These are phyloP conservation scores for Lithophane leautieri DNA, from an alignment of 2,888 invertebrate species.

Conservation along the genomic window DNA sequence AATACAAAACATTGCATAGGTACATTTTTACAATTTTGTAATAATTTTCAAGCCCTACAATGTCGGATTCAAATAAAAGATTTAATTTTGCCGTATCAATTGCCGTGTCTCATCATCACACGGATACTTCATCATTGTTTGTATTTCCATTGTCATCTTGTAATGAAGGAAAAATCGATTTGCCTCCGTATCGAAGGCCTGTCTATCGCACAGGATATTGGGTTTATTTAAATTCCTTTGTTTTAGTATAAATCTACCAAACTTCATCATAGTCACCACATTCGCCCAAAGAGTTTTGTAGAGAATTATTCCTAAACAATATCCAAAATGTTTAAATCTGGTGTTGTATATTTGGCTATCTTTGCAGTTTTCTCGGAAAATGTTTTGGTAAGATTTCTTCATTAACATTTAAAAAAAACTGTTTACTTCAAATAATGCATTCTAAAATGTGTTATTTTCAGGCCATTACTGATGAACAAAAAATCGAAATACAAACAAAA, in stretches of 20 bases:
- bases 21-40: not conserved
- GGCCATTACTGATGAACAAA: slow-evolving; percentile 71
- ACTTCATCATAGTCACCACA: slow-evolving; percentile 17
- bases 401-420: too few relatives aligned
- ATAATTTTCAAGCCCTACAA: not conserved
- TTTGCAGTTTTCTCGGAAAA: slow-evolving; percentile 24
- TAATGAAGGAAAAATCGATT: slow-evolving; percentile 56
- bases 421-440: not conserved
- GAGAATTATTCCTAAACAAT: slow-evolving; percentile 18
- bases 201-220: slow-evolving; percentile 64
- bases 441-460: slow-evolving; percentile 32
- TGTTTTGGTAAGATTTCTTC: slow-evolving; percentile 34
- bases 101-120: slow-evolving; percentile 13
- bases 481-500: slow-evolving; percentile 70
- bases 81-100: not conserved
- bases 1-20: not conserved
- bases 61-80: slow-evolving; percentile 9
- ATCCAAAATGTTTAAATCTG: slow-evolving; percentile 47
- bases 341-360: slow-evolving; percentile 7
- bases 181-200: slow-evolving; percentile 51
- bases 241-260: slow-evolving; percentile 59
- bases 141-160: slow-evolving; percentile 49
- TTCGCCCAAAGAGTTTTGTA: slow-evolving; percentile 17
- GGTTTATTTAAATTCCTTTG: slow-evolving; percentile 46
- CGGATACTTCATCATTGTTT: slow-evolving; percentile 43